These are phyloP conservation scores for Athalia cordata DNA, from an alignment of 2,888 invertebrate species.

Conservation along the genomic window DNA sequence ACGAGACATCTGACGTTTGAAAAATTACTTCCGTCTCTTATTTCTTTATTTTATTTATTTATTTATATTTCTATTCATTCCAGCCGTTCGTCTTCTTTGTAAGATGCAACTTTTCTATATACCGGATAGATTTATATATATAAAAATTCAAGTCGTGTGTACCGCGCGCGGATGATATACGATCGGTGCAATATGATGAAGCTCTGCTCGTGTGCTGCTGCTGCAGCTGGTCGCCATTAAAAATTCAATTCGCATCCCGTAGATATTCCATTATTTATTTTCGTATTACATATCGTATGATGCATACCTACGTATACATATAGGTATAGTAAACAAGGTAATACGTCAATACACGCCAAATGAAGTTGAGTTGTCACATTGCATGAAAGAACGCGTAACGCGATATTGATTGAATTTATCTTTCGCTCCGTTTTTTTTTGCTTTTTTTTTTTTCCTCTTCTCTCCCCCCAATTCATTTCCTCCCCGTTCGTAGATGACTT, in stretches of 20 bases:
- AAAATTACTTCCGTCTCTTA: no score
- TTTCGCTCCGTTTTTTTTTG: no score
- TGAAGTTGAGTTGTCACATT: no score
- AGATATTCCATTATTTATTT: slow-evolving; percentile 22
- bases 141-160: slow-evolving; percentile 31
- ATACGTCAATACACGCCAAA: no score
- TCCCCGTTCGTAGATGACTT: no score
- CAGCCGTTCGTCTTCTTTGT: neutral
- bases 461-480: no score
- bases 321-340: neutral
- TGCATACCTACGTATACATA: neutral
- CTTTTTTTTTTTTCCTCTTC: no score
- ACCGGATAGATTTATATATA: neutral
- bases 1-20: no score
- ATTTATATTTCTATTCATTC: no score
- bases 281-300: neutral
- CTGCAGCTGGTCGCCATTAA: slow-evolving; percentile 35
- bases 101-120: neutral
- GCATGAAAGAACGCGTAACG: no score
- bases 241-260: slow-evolving; percentile 35
- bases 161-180: slow-evolving; percentile 17
- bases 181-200: slow-evolving; percentile 33
- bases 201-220: neutral
- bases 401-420: no score
- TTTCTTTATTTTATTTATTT: no score